Base-by-base conservation (phyloP, 1,140 invertebrate species). In the Drosophila dunni region DNA sequence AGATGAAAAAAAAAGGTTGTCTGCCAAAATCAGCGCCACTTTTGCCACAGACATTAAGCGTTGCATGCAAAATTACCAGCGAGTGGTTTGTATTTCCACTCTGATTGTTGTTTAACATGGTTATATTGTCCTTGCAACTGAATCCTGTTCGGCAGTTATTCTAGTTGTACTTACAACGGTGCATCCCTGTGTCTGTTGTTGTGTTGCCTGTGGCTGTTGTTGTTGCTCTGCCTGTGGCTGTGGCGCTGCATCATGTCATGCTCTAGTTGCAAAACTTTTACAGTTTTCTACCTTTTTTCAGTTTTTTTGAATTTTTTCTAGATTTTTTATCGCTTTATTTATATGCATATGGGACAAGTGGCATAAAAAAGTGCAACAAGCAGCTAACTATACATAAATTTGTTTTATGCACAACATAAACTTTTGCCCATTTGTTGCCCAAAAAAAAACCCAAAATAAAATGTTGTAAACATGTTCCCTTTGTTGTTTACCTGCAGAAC, bases 101-200 rank as follows among this genome's bases (percentile, higher is more conserved):
- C 84, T 90, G 80, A 90, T 89, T 89, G 84, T 79, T 89, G 85
- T 90, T 89, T 90, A 89, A 89, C 84, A 89, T 90, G 85, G 84
- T 89, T 89, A 90, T 75, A 90, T 90, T 89, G 84, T 89, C 84
- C 84, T 89, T 90, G 84, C 79, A 83, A 75, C 64, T 82, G 81
- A 79, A 74, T 56, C 56, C 64, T 68, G 57, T 78, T 78, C 57
- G 79, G 63, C 71, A 62, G 82, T 76, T 85, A 76, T 81, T 78
- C 45, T 64, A 65, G 48, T 76, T 73, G 50, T 54, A 44, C 48
- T 70, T 70, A 68, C 64, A 75, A 79, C 79, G 79, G 72, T 75
- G 67, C 70, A 75, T 75, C 78, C 76, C 78, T 77, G 70, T 85
- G 70, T 60, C 64, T 78, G 65, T 61, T 42, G 7, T 5, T 58